Evolutionary conservation across 2,797 vertebrate species (phyloP).

Genomic region (Pachyuromys duprasi): DNA sequence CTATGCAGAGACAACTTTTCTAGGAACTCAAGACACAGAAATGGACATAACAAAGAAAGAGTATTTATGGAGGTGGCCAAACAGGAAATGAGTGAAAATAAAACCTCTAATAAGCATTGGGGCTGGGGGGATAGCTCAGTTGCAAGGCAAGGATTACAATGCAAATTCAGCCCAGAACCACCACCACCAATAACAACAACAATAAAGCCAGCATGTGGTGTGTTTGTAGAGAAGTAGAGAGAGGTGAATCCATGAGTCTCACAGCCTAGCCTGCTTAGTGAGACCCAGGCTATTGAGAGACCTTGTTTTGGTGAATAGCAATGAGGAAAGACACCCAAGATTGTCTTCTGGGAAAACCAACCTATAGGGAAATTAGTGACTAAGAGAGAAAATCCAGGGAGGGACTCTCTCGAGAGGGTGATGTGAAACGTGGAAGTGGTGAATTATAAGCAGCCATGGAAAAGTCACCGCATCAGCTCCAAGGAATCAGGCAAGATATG

Average conservation of each 20-base stretch:
- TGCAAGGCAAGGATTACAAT: background rate
- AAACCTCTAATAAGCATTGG: background rate
- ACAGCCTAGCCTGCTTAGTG: background rate
- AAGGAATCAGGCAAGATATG: background rate
- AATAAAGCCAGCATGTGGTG: too few relatives aligned
- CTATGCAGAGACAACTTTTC: background rate
- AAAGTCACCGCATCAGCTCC: background rate
- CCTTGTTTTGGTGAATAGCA: too few relatives aligned
- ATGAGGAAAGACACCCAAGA: background rate
- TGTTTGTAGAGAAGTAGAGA: background rate
- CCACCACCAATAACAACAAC: too few relatives aligned
- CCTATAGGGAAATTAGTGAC: background rate
- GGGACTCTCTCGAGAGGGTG: background rate
- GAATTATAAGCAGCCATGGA: background rate
- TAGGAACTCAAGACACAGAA: background rate
- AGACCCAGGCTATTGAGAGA: background rate
- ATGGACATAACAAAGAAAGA: constrained; percentile 6
- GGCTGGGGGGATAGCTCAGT: background rate
- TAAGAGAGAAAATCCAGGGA: background rate
- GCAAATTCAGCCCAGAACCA: too few relatives aligned
- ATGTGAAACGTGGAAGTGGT: background rate
- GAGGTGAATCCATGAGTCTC: background rate
- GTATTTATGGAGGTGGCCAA: background rate
- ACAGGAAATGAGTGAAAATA: background rate
- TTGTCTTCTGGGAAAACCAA: background rate